phyloP scores from a whole-genome alignment of 2,888 invertebrate species.

The Scotopteryx bipunctaria region DNA sequence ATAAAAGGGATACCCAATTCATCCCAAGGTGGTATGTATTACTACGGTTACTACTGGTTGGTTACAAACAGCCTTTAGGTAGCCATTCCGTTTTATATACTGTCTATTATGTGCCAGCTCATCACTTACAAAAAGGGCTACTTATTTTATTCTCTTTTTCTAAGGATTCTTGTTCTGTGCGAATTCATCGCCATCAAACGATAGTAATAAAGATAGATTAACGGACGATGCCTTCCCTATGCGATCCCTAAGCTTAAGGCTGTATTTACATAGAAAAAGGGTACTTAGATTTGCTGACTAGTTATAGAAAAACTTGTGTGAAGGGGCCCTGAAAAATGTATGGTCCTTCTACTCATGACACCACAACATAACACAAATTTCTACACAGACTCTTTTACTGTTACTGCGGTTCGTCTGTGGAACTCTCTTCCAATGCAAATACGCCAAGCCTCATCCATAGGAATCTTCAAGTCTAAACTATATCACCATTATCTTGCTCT shows the following conservation, averaged over 20 bases:
- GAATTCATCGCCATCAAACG: slow-evolving; percentile 39
- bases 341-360: too few species aligned
- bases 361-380: too few species aligned
- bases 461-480: too few species aligned
- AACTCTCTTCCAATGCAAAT: too few species aligned
- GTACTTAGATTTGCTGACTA: background rate
- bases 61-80: too few species aligned
- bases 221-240: slow-evolving; percentile 28
- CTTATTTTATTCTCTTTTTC: slow-evolving; percentile 23
- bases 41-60: background rate
- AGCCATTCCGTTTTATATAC: slow-evolving; percentile 3
- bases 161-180: slow-evolving; percentile 31
- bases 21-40: background rate
- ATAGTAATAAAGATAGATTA: slow-evolving; percentile 41
- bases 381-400: too few species aligned
- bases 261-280: slow-evolving; percentile 6
- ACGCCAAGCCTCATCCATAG: too few species aligned
- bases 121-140: slow-evolving; percentile 18
- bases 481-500: too few species aligned
- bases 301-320: too few species aligned
- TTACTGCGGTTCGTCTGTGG: too few species aligned
- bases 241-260: slow-evolving; percentile 20
- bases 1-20: background rate
- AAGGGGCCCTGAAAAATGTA: too few species aligned
- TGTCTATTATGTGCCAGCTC: slow-evolving; percentile 12